Conservation (phyloP, 2,888 invertebrate genomes). For the Panorpa germanica region DNA sequence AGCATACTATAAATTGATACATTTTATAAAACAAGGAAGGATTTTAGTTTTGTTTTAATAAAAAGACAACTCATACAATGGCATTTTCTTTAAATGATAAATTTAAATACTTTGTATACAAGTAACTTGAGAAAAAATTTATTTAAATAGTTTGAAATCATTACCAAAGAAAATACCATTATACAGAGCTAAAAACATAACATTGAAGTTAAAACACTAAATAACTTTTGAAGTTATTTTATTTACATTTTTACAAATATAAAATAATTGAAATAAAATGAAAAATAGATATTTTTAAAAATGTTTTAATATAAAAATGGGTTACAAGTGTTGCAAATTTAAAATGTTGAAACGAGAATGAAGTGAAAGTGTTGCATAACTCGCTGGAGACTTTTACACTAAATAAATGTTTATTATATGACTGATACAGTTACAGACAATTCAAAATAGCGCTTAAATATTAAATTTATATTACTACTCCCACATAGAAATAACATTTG, state of each 20-base stretch:
- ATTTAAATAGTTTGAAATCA: constrained; percentile 11
- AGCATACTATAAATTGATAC: too few species aligned
- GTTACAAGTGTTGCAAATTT: neutral
- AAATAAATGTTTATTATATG: too few species aligned
- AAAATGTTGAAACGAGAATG: too few species aligned
- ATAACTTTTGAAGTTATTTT: constrained; percentile 18
- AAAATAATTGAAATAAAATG: constrained; percentile 15
- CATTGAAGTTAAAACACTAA: constrained; percentile 30
- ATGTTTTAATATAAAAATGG: constrained; percentile 18
- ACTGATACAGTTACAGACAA: too few species aligned
- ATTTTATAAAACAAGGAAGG: too few species aligned
- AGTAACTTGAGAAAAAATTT: constrained; percentile 12
- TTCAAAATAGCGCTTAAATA: too few species aligned
- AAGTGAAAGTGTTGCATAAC: too few species aligned
- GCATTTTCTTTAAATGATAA: constrained; percentile 7
- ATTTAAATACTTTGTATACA: constrained; percentile 1
- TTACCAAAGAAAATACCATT: constrained; percentile 26
- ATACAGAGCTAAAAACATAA: constrained; percentile 30
- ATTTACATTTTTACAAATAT: constrained; percentile 24
- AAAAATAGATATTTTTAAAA: constrained; percentile 15
- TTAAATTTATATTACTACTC: too few species aligned
- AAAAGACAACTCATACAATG: too few species aligned
- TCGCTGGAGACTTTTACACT: too few species aligned
- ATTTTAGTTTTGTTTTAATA: too few species aligned
- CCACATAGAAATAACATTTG: too few species aligned